Percentiles rank a stretch among this genome's conserved stretches.
phyloP scores from a whole-genome alignment of 2,888 invertebrate species.

The Tachystola acroxantha region DNA sequence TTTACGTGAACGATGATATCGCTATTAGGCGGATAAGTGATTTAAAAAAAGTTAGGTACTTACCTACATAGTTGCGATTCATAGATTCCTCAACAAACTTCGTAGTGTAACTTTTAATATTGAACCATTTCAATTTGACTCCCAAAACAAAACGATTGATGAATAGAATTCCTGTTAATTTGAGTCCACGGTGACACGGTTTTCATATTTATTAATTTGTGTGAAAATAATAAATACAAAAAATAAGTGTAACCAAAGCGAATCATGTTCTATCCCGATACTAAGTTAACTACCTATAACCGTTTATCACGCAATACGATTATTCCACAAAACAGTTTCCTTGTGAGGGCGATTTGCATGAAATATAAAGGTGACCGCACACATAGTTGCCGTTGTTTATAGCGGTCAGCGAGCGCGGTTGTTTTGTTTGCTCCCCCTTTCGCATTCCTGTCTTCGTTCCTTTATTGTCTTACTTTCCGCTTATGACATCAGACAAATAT shows the following conservation, averaged over 20 bases:
- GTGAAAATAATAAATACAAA: no score
- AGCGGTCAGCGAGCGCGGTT: conserved; percentile 58
- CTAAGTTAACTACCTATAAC: conserved; percentile 22
- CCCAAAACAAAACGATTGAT: no score
- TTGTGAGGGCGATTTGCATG: conserved; percentile 61
- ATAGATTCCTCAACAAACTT: no score
- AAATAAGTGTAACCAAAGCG: no score
- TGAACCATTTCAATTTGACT: no score
- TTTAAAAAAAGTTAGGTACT: no score
- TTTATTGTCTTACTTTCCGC: conserved; percentile 74
- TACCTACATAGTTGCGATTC: no score
- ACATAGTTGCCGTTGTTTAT: conserved; percentile 73
- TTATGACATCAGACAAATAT: conserved; percentile 38
- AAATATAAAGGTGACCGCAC: conserved; percentile 75
- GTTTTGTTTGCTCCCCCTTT: conserved; percentile 53
- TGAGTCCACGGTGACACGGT: no score
- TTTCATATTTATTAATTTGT: no score
- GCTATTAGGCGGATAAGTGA: conserved; percentile 45
- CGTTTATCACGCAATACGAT: conserved; percentile 47
- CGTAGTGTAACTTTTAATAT: no score
- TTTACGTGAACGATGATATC: conserved; percentile 30
- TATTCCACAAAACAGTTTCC: conserved; percentile 45
- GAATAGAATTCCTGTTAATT: no score
- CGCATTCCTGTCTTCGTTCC: conserved; percentile 68
- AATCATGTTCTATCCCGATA: no score